Evolutionary conservation across 2,797 vertebrate genomes (phyloP).

Genomic region (Pipistrellus pygmaeus): DNA sequence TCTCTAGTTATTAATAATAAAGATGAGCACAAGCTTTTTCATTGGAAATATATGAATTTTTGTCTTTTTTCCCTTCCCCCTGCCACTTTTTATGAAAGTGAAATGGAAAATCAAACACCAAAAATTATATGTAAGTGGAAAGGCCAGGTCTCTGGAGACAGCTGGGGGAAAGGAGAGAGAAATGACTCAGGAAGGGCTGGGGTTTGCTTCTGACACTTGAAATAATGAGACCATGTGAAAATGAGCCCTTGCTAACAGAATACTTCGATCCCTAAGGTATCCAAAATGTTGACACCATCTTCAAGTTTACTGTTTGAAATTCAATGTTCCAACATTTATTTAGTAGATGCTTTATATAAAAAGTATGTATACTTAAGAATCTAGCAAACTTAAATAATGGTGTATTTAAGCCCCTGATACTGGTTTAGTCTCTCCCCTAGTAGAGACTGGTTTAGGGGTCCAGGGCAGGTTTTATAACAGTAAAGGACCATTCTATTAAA

Average conservation of each 20-base stretch:
- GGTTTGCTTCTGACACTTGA: neutral
- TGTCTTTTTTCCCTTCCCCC: neutral
- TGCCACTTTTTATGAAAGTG: neutral
- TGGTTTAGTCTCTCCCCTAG: neutral
- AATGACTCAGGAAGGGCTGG: neutral
- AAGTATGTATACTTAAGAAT: neutral
- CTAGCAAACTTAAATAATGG: neutral
- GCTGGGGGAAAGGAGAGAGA: neutral
- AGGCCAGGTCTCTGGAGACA: neutral
- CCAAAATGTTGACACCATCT: neutral
- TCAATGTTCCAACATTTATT: slow-evolving; percentile 37
- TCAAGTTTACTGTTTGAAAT: slow-evolving; percentile 35
- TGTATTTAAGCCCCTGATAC: neutral
- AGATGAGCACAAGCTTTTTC: neutral
- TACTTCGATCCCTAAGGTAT: neutral
- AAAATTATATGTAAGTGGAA: neutral
- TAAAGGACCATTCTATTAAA: slow-evolving; percentile 13
- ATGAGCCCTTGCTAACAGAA: neutral
- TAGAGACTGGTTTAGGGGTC: neutral
- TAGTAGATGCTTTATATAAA: neutral
- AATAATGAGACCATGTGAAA: neutral
- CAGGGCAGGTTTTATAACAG: neutral
- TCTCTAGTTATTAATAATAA: neutral
- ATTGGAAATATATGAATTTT: neutral
- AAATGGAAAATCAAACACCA: neutral